Percentiles rank a stretch among this genome's conserved stretches.
These are phyloP conservation scores for Drosophila carrolli DNA, from an alignment of 1,140 invertebrate species.

Conservation along the genomic window DNA sequence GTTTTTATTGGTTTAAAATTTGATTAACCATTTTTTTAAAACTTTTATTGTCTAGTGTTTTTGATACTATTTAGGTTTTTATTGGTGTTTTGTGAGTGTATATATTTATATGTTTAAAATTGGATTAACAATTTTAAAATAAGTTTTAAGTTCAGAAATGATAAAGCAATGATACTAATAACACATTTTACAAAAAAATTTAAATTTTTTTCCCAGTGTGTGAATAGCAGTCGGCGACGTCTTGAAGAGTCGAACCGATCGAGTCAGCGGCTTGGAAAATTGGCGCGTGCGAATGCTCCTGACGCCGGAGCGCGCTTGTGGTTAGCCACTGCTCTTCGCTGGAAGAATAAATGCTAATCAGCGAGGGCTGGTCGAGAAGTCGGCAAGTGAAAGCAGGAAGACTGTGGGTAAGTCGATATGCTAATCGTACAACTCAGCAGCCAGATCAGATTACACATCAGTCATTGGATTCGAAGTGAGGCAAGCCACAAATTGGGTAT, in stretches of 20 bases:
- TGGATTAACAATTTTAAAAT: too few species aligned
- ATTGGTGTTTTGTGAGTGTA: too few species aligned
- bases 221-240: not conserved
- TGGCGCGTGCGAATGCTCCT: conserved; percentile 69
- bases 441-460: conserved; percentile 32
- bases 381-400: conserved; percentile 69
- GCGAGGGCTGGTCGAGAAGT: conserved; percentile 39
- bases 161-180: too few species aligned
- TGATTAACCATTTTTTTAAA: too few species aligned
- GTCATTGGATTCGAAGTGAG: conserved; percentile 12
- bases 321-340: conserved; percentile 23
- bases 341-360: conserved; percentile 61
- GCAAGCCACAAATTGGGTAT: conserved; percentile 25
- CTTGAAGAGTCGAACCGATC: conserved; percentile 10
- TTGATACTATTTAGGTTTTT: too few species aligned
- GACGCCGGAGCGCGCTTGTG: conserved; percentile 13
- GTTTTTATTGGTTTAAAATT: too few species aligned
- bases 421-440: conserved; percentile 36
- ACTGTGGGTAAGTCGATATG: conserved; percentile 38
- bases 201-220: not conserved
- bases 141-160: too few species aligned
- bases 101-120: too few species aligned
- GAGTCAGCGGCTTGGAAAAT: conserved; percentile 70
- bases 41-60: too few species aligned
- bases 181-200: too few species aligned